Conservation (phyloP, 2,888 invertebrate genomes). For the Cephus sareptanus region DNA sequence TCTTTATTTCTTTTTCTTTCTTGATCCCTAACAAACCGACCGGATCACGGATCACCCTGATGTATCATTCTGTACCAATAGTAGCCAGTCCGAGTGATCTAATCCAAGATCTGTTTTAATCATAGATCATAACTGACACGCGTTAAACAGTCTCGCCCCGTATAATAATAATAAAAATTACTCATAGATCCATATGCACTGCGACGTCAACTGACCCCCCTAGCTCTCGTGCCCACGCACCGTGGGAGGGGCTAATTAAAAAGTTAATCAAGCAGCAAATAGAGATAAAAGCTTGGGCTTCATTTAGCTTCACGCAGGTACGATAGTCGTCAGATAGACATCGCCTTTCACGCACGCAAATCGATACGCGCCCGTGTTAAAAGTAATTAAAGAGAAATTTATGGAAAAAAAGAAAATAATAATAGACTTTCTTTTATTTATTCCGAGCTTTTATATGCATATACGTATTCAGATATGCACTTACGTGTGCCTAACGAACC, state of each 20-base stretch:
- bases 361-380: neutral
- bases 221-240: neutral
- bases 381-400: neutral
- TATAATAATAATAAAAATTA: neutral
- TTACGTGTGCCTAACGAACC: neutral
- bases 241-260: conserved; percentile 34
- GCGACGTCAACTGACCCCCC: neutral
- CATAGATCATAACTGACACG: neutral
- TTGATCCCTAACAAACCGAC: neutral
- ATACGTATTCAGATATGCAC: neutral
- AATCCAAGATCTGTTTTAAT: neutral
- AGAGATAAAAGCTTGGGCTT: conserved; percentile 34
- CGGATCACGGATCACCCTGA: neutral
- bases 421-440: neutral
- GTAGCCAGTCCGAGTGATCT: neutral
- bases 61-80: neutral
- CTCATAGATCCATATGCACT: neutral
- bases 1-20: neutral
- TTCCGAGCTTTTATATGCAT: neutral
- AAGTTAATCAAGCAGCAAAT: conserved; percentile 41
- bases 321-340: neutral
- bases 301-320: conserved; percentile 21
- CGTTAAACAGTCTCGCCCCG: neutral
- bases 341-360: neutral
- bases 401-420: neutral